Evolutionary conservation across 2,797 vertebrate species (phyloP).

Genomic region (Girardinus metallicus): DNA sequence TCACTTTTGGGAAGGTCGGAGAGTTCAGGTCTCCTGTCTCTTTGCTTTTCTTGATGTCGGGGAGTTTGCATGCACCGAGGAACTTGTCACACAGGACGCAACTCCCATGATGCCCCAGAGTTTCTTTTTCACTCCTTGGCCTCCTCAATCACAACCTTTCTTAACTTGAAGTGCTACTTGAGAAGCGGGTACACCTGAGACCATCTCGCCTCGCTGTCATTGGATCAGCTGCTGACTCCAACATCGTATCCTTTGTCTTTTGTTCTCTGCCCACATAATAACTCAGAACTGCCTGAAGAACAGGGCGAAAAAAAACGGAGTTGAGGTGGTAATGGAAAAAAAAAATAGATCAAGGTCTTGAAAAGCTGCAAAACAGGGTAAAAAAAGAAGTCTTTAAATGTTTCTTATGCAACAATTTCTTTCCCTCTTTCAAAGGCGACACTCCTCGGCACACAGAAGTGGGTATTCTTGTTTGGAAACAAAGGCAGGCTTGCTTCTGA

Average conservation of each 20-base stretch:
- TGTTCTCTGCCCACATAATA: conserved; percentile 70
- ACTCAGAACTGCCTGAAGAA: conserved; percentile 62
- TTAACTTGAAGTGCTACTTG: conserved; percentile 62
- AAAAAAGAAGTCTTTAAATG: conserved; percentile 62
- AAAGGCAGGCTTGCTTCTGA: conserved; percentile 71
- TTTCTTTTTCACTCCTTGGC: conserved; percentile 42
- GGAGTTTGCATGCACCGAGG: conserved; percentile 45
- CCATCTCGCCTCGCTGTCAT: conserved; percentile 66
- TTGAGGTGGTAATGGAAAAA: conserved; percentile 38
- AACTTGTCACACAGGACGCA: conserved; percentile 61
- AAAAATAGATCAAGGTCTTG: conserved; percentile 70
- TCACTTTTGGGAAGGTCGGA: conserved; percentile 56
- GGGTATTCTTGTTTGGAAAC: conserved; percentile 78
- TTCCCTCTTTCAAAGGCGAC: conserved; percentile 68
- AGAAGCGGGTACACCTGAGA: conserved; percentile 75
- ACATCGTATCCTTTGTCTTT: conserved; percentile 54
- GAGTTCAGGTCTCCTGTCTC: conserved; percentile 58
- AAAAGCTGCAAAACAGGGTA: conserved; percentile 44
- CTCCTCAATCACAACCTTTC: conserved; percentile 45
- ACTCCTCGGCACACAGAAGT: conserved; percentile 68
- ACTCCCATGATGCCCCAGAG: conserved; percentile 45
- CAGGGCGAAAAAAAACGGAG: conserved; percentile 39
- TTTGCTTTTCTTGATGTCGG: conserved; percentile 63
- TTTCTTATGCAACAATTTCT: conserved; percentile 73
- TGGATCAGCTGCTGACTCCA: conserved; percentile 68